phyloP scores from a whole-genome alignment of 2,888 invertebrate genomes.

The Noctua pronuba region DNA sequence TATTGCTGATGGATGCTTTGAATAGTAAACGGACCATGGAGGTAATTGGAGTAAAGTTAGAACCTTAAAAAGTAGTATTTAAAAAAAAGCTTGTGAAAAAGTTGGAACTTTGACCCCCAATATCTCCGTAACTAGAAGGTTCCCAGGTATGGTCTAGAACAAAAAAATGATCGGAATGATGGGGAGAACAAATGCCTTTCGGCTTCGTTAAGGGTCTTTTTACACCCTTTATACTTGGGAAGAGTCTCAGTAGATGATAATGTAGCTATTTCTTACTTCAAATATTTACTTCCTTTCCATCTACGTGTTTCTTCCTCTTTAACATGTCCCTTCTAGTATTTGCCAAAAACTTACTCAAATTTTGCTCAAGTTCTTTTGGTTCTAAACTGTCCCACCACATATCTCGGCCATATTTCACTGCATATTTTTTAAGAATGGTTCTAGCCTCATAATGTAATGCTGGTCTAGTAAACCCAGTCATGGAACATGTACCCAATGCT shows the following conservation, averaged over 20 bases:
- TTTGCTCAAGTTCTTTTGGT: neutral
- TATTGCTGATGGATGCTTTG: no score
- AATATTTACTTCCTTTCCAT: neutral
- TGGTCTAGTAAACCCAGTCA: constrained; percentile 1
- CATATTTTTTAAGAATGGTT: constrained; percentile 3
- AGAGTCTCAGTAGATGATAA: neutral
- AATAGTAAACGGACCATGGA: no score
- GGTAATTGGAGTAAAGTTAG: no score
- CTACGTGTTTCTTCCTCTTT: neutral
- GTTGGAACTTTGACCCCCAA: no score
- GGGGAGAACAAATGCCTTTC: no score
- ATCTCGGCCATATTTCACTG: neutral
- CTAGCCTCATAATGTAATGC: constrained; percentile 8
- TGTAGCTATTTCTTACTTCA: neutral
- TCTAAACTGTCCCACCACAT: neutral
- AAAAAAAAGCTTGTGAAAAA: no score
- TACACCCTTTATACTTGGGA: no score
- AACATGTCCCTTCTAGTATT: neutral
- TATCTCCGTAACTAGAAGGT: no score
- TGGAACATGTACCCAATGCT: constrained; percentile 22
- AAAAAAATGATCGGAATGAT: no score
- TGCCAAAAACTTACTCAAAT: constrained; percentile 14
- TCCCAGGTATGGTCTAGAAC: no score
- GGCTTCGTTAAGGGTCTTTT: no score
- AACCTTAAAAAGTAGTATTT: no score